A percentile compares a stretch with the other conserved stretches of the same genome.
Conservation (phyloP, 2,797 vertebrate genomes). For the Galago senegalensis region DNA sequence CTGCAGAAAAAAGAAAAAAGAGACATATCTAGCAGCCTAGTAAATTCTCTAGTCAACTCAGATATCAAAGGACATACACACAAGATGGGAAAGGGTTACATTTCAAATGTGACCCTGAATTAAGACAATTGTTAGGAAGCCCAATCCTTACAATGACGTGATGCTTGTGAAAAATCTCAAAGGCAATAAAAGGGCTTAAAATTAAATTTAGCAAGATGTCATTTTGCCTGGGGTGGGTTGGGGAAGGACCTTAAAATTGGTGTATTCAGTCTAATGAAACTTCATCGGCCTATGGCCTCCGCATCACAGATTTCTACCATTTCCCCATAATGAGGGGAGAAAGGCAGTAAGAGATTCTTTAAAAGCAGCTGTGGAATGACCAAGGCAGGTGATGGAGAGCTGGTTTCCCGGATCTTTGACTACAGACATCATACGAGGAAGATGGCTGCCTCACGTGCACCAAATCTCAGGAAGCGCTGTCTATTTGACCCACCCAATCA, state of each 20-base stretch:
- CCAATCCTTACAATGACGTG: no score
- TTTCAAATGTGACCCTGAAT: no score
- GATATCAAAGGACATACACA: no score
- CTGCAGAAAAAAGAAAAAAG: no score
- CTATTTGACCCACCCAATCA: background rate
- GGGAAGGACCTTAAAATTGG: background rate
- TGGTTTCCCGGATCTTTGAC: conserved; percentile 25
- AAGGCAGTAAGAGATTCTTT: background rate
- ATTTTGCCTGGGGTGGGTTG: no score
- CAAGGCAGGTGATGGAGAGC: background rate
- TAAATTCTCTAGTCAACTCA: no score
- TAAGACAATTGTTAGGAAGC: no score
- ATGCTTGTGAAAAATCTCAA: no score
- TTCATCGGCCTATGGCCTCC: background rate
- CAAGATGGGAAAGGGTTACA: no score
- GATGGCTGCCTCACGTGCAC: background rate
- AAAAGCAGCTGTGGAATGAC: background rate
- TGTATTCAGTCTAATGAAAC: background rate
- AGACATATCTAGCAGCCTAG: no score
- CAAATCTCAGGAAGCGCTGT: background rate
- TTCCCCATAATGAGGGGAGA: background rate
- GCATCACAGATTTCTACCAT: background rate
- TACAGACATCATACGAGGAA: background rate
- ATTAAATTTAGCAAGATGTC: no score
- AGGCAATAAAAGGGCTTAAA: no score